These are phyloP conservation scores for Andricus quercusramuli DNA, from an alignment of 2,888 invertebrate genomes.

Conservation along the genomic window DNA sequence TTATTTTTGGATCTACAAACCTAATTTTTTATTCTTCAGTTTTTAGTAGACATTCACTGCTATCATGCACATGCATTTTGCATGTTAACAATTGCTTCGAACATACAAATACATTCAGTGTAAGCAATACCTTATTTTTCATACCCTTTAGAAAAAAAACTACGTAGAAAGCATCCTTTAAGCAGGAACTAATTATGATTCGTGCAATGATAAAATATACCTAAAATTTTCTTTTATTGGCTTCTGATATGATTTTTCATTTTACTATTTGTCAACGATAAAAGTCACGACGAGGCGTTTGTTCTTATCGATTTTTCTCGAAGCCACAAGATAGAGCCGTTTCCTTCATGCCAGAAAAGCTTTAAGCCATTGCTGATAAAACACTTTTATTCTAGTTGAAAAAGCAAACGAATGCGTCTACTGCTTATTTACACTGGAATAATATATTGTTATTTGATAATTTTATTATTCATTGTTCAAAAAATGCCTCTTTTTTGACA, in stretches of 20 bases:
- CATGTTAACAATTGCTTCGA: background rate
- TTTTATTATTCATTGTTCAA: too few relatives aligned
- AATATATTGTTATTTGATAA: too few relatives aligned
- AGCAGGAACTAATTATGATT: background rate
- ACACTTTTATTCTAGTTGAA: background rate
- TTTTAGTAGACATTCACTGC: background rate
- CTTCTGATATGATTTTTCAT: background rate
- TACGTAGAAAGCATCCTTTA: slow-evolving; percentile 1
- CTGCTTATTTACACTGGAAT: too few relatives aligned
- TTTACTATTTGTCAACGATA: slow-evolving; percentile 29
- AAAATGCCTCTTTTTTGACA: background rate
- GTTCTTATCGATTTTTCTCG: slow-evolving; percentile 12
- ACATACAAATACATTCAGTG: background rate
- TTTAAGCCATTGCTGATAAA: background rate
- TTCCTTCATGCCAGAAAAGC: background rate
- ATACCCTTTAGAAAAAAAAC: background rate
- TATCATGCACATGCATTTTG: slow-evolving; percentile 7
- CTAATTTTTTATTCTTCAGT: background rate
- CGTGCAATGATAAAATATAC: background rate
- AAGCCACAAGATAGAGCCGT: slow-evolving; percentile 21
- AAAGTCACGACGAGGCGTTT: slow-evolving; percentile 45
- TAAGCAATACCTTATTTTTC: background rate
- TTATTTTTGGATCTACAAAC: background rate
- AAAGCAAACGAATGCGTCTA: too few relatives aligned
- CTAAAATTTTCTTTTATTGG: background rate